These are phyloP conservation scores for Papilio polyxenes DNA, from an alignment of 1,140 invertebrate genomes.

Conservation along the genomic window DNA sequence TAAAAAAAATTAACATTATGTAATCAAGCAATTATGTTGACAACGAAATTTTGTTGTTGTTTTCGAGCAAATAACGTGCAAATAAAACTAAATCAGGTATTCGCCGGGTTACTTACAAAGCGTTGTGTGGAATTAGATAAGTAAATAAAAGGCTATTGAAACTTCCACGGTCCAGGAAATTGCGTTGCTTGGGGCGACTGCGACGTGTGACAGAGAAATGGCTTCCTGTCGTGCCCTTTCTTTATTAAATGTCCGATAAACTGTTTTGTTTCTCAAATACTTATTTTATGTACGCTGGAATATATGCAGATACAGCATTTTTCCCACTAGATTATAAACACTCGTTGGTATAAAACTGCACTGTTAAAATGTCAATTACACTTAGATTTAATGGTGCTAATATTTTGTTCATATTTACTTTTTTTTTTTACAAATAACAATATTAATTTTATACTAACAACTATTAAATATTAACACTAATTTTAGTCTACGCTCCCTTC, in stretches of 20 bases:
- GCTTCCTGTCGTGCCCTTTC: slow-evolving; percentile 19
- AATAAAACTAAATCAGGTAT: slow-evolving; percentile 9
- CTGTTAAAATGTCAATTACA: too few relatives aligned
- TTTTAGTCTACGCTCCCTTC: too few relatives aligned
- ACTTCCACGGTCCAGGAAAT: slow-evolving; percentile 36
- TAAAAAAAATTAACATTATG: too few relatives aligned
- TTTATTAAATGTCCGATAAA: slow-evolving; percentile 21
- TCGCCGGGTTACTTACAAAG: slow-evolving; percentile 11
- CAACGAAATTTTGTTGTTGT: neutral
- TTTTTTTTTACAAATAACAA: too few relatives aligned
- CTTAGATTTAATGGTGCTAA: too few relatives aligned
- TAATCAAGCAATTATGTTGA: neutral
- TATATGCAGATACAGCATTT: neutral
- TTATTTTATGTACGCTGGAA: slow-evolving; percentile 4
- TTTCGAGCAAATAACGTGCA: neutral
- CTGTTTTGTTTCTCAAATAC: slow-evolving; percentile 19
- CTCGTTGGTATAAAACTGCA: too few relatives aligned
- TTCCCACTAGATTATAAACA: neutral
- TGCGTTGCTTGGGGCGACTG: slow-evolving; percentile 18
- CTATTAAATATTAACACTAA: too few relatives aligned
- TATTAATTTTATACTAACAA: too few relatives aligned
- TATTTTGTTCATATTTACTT: too few relatives aligned
- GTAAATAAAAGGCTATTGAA: slow-evolving; percentile 39
- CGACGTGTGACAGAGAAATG: slow-evolving; percentile 25
- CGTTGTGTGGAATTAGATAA: slow-evolving; percentile 37